phyloP scores from a whole-genome alignment of 2,888 invertebrate species.

The Chrysomela aeneicollis region DNA sequence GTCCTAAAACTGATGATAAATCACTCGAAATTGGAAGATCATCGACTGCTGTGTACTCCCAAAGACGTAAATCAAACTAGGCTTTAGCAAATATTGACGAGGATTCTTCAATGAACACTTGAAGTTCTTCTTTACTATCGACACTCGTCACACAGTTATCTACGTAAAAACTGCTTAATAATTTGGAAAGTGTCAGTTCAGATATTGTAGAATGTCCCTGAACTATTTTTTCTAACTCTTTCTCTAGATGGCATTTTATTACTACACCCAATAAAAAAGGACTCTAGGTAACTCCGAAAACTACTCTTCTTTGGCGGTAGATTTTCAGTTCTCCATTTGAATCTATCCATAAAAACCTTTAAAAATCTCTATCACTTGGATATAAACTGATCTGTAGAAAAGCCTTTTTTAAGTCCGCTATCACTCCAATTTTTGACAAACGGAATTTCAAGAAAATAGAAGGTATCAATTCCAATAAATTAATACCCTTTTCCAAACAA shows the following conservation, averaged over 20 bases:
- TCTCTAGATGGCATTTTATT: slow-evolving; percentile 31
- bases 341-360: slow-evolving; percentile 46
- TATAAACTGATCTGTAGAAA: slow-evolving; percentile 48
- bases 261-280: slow-evolving; percentile 35
- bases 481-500: slow-evolving; percentile 35
- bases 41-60: neutral
- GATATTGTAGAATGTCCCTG: neutral
- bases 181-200: neutral
- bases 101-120: slow-evolving; percentile 24
- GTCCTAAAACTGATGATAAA: slow-evolving; percentile 1
- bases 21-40: neutral
- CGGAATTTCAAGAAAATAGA: slow-evolving; percentile 35
- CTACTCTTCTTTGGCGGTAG: slow-evolving; percentile 31
- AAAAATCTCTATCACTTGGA: slow-evolving; percentile 44
- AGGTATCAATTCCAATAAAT: slow-evolving; percentile 32
- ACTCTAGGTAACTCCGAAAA: slow-evolving; percentile 34
- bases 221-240: neutral
- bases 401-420: slow-evolving; percentile 49
- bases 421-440: slow-evolving; percentile 37
- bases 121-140: neutral
- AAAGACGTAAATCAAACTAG: slow-evolving; percentile 26
- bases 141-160: slow-evolving; percentile 31
- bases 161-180: slow-evolving; percentile 27
- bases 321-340: slow-evolving; percentile 22
- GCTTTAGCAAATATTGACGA: slow-evolving; percentile 4